Base-by-base conservation (phyloP, 2,888 invertebrate species). In the Automeris io region DNA sequence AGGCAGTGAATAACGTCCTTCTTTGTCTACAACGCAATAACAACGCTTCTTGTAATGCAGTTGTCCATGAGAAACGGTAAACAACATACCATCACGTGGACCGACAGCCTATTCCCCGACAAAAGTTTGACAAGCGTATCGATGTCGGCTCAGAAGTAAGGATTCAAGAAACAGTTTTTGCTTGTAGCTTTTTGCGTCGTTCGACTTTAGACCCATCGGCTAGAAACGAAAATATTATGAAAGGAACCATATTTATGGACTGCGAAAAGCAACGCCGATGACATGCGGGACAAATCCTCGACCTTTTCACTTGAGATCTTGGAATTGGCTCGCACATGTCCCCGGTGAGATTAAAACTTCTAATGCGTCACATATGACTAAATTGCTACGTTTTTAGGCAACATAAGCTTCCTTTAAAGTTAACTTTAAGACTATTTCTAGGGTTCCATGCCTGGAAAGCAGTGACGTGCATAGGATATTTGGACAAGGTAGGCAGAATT, bases 231-330 rank as follows among this genome's bases (percentile, higher is more conserved):
- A 70, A 75, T 82, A 77, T 82, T 82, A 63, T 80, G 81, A 81
- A 67, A 52, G 70, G 46, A 46, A 40, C 55, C 26, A 67, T 71
- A 82, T 80, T 82, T 79, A 82, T 77, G 74, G 62, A 49, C 71
- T 79, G 80, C 61, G 48, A 77, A 71, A 56, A 43, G 47, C 57
- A 24, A 44, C 57, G 58, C 57, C 45, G 63, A 37, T 57, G 58
- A 51, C 41, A 41, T 18, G 41, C 40, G 49, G 46, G 41, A 37
- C 26, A 13, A 7, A 13, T 26, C 26, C 13, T 13, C 26, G 26
- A 5, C 13, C 26, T 13, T 26, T 43, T 45, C 46, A 48, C 46
- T 51, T 42, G 49, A 46, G 40, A 36, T 25, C 13, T 13, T 31
- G 21, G n/a, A 13, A 29, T n/a, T 48, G n/a, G 21, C 5, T 25